These are phyloP conservation scores for Theocolax elegans DNA, from an alignment of 1,140 invertebrate species.

Conservation along the genomic window DNA sequence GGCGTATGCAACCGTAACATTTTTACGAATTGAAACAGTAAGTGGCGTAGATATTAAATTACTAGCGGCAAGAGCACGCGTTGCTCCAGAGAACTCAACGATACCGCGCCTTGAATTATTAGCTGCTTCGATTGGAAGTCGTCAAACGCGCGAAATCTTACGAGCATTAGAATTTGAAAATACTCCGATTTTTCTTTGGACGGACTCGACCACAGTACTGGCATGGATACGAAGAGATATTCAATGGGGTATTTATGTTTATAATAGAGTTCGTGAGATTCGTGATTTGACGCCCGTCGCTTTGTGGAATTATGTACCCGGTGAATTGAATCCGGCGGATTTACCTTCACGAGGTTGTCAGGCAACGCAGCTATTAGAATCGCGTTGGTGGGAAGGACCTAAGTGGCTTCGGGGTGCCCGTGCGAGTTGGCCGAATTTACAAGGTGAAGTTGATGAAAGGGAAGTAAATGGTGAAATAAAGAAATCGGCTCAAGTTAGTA, in stretches of 20 bases:
- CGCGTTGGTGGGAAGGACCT: slow-evolving; percentile 54
- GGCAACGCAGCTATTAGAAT: slow-evolving; percentile 42
- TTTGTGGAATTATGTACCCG: slow-evolving; percentile 45
- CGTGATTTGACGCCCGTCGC: background rate
- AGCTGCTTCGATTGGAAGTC: slow-evolving; percentile 52
- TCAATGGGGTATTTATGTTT: slow-evolving; percentile 33
- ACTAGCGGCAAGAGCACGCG: slow-evolving; percentile 6
- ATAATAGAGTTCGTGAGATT: slow-evolving; percentile 36
- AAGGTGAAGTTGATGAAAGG: slow-evolving; percentile 27
- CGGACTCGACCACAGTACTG: slow-evolving; percentile 30
- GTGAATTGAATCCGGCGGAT: slow-evolving; percentile 45
- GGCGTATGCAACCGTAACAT: slow-evolving; percentile 53
- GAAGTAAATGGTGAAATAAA: slow-evolving; percentile 41
- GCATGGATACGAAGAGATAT: slow-evolving; percentile 29
- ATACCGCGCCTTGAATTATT: slow-evolving; percentile 55
- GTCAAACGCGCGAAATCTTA: slow-evolving; percentile 43
- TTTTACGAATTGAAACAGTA: slow-evolving; percentile 47
- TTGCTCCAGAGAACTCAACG: background rate
- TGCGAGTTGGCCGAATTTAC: slow-evolving; percentile 44
- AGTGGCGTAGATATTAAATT: slow-evolving; percentile 22
- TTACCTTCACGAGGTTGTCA: slow-evolving; percentile 52
- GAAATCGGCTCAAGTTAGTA: slow-evolving; percentile 22
- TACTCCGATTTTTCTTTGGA: slow-evolving; percentile 34
- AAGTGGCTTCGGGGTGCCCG: slow-evolving; percentile 46
- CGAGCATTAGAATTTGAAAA: slow-evolving; percentile 32